Base-by-base conservation (phyloP, 2,888 invertebrate genomes). In the Pomacea canaliculata region DNA sequence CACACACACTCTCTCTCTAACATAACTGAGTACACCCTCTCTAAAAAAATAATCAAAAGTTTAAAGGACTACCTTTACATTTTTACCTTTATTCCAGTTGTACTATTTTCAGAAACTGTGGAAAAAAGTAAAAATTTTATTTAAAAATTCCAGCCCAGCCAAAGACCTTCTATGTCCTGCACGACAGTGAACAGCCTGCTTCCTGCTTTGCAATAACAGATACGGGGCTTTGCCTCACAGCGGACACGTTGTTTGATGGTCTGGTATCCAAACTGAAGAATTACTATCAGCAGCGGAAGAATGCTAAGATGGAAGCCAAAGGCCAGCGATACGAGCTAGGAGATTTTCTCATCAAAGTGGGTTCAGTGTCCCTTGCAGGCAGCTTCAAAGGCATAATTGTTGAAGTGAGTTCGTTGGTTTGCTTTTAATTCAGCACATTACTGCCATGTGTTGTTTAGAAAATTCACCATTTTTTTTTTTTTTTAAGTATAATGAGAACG, bases 141-240 rank as follows among this genome's bases (percentile, higher is more conserved):
- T 56, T 16, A 10, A 13, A 56, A 56, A 13, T 56, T 56, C 16
- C 51, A 94, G 96, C 95, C 8, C 93, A 94, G 70, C 94, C 95
- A 78, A 94, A 95, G 86, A 95, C 95, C 0, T 95, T 97, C 0
- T 96, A 97, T 91, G 95, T 98, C n/a, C 92, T 98, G 13, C 97
- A 98, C 92, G 96, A 98, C 91, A 97, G 96, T 0, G 98, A 98
- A 89, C 96, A 97, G 88, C 98, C 98, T 0, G 97, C 97, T 0
- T 96, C 97, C 0, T 96, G 97, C 5, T 98, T 97, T 91, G 95
- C 97, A 13, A 94, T 97, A 51, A 92, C 98, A 12, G 98, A 98
- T 83, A 91, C 91, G 0, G 96, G 96, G 0, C 94, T 97, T 56
- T 95, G 96, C 3, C 93, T 98, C 0, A 95, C 96, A 59, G 96